phyloP scores from a whole-genome alignment of 2,797 vertebrate genomes.

The Enteromius anoplus region DNA sequence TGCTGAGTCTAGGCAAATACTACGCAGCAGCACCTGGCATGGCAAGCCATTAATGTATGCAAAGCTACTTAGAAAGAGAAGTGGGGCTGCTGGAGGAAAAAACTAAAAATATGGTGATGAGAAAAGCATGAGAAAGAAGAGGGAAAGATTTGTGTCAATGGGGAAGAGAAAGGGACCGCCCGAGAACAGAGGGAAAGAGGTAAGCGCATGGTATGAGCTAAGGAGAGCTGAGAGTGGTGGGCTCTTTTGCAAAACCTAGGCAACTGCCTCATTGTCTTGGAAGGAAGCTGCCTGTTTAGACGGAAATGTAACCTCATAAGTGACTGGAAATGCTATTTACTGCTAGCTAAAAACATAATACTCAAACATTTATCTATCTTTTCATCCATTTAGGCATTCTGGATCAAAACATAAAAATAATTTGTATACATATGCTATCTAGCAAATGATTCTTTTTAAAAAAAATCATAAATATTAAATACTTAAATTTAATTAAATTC shows the following conservation, averaged over 20 bases:
- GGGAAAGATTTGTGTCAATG: slow-evolving; percentile 6
- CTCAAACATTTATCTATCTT: background rate
- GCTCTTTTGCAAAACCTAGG: background rate
- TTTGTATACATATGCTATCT: background rate
- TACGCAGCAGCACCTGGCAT: slow-evolving; percentile 47
- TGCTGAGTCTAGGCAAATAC: slow-evolving; percentile 46
- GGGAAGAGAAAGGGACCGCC: slow-evolving; percentile 17
- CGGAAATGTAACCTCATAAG: background rate
- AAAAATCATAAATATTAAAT: background rate
- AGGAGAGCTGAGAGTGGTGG: background rate
- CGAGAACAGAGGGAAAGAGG: slow-evolving; percentile 39
- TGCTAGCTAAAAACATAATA: background rate
- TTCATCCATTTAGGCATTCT: background rate
- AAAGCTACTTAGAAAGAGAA: slow-evolving; percentile 49
- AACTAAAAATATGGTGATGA: slow-evolving; percentile 19
- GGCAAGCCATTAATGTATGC: slow-evolving; percentile 43
- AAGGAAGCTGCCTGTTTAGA: background rate
- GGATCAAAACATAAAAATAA: background rate
- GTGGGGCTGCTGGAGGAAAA: slow-evolving; percentile 39
- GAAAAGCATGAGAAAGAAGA: slow-evolving; percentile 55
- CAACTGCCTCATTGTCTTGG: background rate
- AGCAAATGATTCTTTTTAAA: background rate
- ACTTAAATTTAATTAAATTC: background rate
- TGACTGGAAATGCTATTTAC: background rate
- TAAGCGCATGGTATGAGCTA: slow-evolving; percentile 3